phyloP scores from a whole-genome alignment of 2,797 vertebrate species.

The Urosaurus nigricauda region DNA sequence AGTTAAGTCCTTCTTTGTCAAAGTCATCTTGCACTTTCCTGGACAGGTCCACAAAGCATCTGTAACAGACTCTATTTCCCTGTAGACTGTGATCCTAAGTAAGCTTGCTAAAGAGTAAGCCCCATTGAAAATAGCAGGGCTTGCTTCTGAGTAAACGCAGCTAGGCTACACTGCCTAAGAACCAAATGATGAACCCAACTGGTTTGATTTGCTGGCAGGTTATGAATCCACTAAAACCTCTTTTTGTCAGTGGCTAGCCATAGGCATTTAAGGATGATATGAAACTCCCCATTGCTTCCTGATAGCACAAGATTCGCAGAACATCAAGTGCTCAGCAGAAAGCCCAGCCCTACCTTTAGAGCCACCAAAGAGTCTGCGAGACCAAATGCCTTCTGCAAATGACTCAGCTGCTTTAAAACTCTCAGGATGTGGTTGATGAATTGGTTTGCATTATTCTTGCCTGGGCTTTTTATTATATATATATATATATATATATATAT shows the following conservation, averaged over 20 bases:
- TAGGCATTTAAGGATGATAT: background rate
- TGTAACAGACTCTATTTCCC: background rate
- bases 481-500: too few relatives aligned
- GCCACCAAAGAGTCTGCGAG: slow-evolving; percentile 11
- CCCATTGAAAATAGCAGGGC: background rate
- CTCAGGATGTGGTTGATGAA: slow-evolving; percentile 43
- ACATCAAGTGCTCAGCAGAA: background rate
- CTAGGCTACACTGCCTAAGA: background rate
- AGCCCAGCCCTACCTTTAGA: slow-evolving; percentile 12
- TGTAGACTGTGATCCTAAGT: background rate
- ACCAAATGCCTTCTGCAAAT: slow-evolving; percentile 38
- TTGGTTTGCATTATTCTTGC: slow-evolving; percentile 30
- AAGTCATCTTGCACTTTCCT: background rate
- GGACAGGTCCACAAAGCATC: background rate
- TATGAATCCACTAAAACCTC: background rate
- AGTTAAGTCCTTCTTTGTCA: background rate
- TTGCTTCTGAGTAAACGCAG: background rate
- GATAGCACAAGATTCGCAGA: background rate
- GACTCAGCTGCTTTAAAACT: slow-evolving; percentile 31
- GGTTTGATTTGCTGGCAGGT: background rate
- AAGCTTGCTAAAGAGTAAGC: background rate
- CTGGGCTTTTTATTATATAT: background rate
- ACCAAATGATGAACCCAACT: too few relatives aligned
- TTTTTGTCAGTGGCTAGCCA: background rate
- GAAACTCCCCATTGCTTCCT: slow-evolving; percentile 1